Evolutionary conservation across 2,113 vertebrate genomes (phyloP).

Genomic region (Beaufortia kweichowensis): DNA sequence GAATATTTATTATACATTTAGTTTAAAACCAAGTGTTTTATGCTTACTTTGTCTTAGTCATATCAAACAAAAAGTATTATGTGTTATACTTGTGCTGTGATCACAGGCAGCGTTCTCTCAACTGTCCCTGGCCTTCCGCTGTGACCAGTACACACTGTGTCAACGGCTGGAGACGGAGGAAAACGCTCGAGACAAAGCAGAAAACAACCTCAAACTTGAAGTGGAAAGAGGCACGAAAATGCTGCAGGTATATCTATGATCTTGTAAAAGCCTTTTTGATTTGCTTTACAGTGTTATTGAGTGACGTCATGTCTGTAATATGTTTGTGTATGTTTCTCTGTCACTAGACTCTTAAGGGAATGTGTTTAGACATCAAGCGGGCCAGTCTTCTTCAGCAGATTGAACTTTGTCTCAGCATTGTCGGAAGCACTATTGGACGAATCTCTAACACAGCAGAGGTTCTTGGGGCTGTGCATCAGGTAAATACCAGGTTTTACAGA

Average conservation of each 20-base stretch:
- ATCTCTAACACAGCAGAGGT: constrained; percentile 77
- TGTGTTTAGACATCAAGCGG: constrained; percentile 69
- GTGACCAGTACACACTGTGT: constrained; percentile 81
- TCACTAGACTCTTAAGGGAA: constrained; percentile 71
- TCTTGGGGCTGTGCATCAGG: constrained; percentile 85
- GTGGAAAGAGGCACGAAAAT: constrained; percentile 74
- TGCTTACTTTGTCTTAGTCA: too few species aligned
- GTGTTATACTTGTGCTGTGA: background rate
- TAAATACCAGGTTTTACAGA: constrained; percentile 43
- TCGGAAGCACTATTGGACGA: constrained; percentile 69
- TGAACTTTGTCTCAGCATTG: constrained; percentile 74
- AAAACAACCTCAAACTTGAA: constrained; percentile 83
- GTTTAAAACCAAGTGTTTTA: too few species aligned
- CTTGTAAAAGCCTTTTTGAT: background rate
- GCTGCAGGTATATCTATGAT: constrained; percentile 73
- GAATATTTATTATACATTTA: too few species aligned
- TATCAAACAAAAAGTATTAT: too few species aligned
- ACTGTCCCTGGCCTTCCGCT: constrained; percentile 80
- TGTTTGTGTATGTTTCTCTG: background rate
- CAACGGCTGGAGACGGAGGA: constrained; percentile 82
- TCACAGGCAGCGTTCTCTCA: constrained; percentile 76
- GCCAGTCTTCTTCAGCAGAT: constrained; percentile 74
- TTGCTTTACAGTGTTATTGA: background rate
- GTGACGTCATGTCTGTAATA: too few species aligned
- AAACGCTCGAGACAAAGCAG: constrained; percentile 77